These are phyloP conservation scores for Galemys pyrenaicus DNA, from an alignment of 2,113 vertebrate genomes.

Conservation along the genomic window DNA sequence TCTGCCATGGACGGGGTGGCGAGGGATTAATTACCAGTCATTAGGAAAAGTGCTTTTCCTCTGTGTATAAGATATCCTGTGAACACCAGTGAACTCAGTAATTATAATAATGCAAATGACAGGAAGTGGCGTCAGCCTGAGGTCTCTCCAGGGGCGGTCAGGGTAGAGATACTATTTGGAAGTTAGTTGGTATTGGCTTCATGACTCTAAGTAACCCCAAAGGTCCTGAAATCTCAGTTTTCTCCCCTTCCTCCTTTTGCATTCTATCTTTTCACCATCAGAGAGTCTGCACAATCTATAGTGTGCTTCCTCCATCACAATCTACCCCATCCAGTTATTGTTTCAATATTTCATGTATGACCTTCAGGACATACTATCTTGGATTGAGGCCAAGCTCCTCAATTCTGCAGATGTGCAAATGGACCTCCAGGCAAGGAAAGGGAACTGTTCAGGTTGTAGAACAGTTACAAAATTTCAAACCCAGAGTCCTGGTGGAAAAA, in stretches of 20 bases:
- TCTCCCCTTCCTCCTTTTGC: neutral
- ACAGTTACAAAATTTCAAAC: neutral
- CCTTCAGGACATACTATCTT: neutral
- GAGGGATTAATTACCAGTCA: slow-evolving; percentile 33
- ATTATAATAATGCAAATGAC: slow-evolving; percentile 45
- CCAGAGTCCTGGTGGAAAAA: neutral
- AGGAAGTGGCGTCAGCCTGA: neutral
- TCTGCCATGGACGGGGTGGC: neutral
- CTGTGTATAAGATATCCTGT: neutral
- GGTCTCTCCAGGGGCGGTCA: neutral
- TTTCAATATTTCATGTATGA: neutral
- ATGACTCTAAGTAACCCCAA: neutral
- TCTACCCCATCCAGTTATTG: neutral
- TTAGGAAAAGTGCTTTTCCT: slow-evolving; percentile 40
- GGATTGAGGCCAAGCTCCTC: neutral
- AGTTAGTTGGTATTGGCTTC: neutral
- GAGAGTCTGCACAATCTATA: neutral
- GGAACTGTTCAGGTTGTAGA: neutral
- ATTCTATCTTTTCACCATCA: neutral
- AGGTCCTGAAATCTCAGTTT: neutral
- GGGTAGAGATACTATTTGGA: neutral
- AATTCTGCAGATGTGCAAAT: neutral
- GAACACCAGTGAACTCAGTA: neutral
- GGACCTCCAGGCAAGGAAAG: neutral
- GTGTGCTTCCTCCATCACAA: neutral